Percentiles rank a stretch among this genome's conserved stretches.
phyloP scores from a whole-genome alignment of 2,888 invertebrate species.

The Zelleria hepariella region DNA sequence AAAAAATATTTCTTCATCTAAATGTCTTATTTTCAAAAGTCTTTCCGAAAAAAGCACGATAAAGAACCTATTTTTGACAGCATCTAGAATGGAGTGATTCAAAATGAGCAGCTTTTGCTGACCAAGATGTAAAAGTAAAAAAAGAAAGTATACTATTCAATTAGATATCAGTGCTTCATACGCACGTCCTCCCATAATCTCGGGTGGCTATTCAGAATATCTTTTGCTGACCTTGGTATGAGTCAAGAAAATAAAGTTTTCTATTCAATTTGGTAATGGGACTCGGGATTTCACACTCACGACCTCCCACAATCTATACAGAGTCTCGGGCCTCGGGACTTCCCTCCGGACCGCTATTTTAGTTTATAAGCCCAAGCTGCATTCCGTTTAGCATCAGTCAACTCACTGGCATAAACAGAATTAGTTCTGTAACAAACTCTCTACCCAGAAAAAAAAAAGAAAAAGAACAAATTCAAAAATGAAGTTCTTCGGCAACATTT shows the following conservation, averaged over 20 bases:
- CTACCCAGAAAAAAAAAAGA: neutral
- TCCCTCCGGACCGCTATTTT: neutral
- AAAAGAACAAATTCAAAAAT: constrained; percentile 18
- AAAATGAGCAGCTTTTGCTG: too few relatives aligned
- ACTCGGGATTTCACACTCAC: neutral
- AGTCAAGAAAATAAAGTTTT: neutral
- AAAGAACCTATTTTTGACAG: too few relatives aligned
- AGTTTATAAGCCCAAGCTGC: neutral
- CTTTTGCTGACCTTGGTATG: too few relatives aligned
- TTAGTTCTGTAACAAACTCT: neutral
- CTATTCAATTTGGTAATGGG: neutral
- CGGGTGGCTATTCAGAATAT: too few relatives aligned
- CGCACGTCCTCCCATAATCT: too few relatives aligned
- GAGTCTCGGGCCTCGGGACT: neutral
- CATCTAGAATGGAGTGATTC: too few relatives aligned
- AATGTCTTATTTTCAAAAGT: too few relatives aligned
- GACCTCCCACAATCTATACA: neutral
- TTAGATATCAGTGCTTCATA: too few relatives aligned
- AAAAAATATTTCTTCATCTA: too few relatives aligned
- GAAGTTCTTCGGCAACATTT: constrained; percentile 32
- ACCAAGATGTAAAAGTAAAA: too few relatives aligned
- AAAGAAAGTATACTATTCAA: too few relatives aligned
- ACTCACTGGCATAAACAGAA: neutral
- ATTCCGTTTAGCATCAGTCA: neutral
- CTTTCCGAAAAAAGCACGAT: too few relatives aligned